Evolutionary conservation across 2,113 vertebrate genomes (phyloP).

Genomic region (Callipepla californica): DNA sequence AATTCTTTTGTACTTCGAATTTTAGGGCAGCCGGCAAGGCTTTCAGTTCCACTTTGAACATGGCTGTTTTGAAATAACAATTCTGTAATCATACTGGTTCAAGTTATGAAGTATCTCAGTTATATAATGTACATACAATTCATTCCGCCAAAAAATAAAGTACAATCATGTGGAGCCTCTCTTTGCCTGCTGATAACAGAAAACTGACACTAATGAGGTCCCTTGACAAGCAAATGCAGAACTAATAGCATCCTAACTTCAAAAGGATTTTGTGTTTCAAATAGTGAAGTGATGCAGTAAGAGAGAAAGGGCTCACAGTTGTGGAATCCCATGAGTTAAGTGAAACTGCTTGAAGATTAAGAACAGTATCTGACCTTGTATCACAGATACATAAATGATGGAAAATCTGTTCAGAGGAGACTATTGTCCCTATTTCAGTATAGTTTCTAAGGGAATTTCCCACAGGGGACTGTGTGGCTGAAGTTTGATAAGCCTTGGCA

Average conservation of each 20-base stretch:
- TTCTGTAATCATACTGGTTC: background rate
- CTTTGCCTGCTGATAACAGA: background rate
- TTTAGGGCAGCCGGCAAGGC: background rate
- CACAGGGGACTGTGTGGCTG: background rate
- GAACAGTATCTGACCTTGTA: background rate
- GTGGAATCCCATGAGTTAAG: constrained; percentile 10
- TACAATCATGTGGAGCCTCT: background rate
- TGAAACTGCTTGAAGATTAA: constrained; percentile 21
- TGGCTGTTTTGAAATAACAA: background rate
- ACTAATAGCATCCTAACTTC: constrained; percentile 34
- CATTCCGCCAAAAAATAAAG: background rate
- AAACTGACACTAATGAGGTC: constrained; percentile 49
- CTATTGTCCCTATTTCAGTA: constrained; percentile 4
- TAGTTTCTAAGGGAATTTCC: constrained; percentile 10
- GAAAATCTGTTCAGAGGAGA: constrained; percentile 1
- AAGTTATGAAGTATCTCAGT: background rate
- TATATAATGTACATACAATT: background rate
- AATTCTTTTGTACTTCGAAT: background rate
- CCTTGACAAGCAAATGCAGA: constrained; percentile 29
- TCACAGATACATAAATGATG: background rate
- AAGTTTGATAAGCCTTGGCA: background rate
- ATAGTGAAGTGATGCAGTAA: background rate
- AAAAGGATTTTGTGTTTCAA: background rate
- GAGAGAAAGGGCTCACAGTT: background rate
- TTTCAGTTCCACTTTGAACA: background rate